Conservation (phyloP, 2,797 vertebrate species). For the Chelidonichthys spinosus region DNA sequence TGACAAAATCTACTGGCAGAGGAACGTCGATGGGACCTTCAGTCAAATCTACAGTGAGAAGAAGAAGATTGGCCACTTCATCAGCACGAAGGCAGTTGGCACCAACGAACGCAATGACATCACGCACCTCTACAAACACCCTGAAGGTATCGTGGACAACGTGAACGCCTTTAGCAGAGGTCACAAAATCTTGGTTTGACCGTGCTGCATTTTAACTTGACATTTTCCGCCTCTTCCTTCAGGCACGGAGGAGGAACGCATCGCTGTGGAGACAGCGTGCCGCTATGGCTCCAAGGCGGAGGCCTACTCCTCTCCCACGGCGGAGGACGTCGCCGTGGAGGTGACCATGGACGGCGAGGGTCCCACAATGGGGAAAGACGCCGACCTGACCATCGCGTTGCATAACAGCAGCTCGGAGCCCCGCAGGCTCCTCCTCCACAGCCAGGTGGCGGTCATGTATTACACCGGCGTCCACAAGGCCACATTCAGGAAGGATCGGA, state of each 20-base stretch:
- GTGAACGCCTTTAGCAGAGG: too few relatives aligned
- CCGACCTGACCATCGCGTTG: constrained; percentile 81
- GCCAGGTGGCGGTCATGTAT: constrained; percentile 89
- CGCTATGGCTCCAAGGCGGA: constrained; percentile 87
- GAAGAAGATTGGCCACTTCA: constrained; percentile 86
- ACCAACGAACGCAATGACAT: constrained; percentile 85
- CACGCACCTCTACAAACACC: constrained; percentile 90
- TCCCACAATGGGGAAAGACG: constrained; percentile 84
- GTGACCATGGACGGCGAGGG: constrained; percentile 85
- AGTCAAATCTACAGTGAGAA: constrained; percentile 88
- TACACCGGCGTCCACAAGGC: constrained; percentile 90
- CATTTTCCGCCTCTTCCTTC: constrained; percentile 9
- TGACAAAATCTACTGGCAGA: constrained; percentile 94
- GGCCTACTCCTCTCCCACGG: constrained; percentile 75
- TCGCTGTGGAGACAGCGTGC: constrained; percentile 89
- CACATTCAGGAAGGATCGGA: constrained; percentile 81
- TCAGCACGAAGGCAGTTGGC: constrained; percentile 91
- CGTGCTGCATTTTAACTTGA: too few relatives aligned
- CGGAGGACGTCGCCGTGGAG: constrained; percentile 83
- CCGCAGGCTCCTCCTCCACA: constrained; percentile 83
- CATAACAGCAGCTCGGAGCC: constrained; percentile 81
- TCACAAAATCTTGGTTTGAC: too few relatives aligned
- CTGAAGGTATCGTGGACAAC: constrained; percentile 84
- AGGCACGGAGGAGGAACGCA: constrained; percentile 90
- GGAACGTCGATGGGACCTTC: constrained; percentile 86